These are phyloP conservation scores for Stegana nigrithorax DNA, from an alignment of 2,888 invertebrate species.

Conservation along the genomic window DNA sequence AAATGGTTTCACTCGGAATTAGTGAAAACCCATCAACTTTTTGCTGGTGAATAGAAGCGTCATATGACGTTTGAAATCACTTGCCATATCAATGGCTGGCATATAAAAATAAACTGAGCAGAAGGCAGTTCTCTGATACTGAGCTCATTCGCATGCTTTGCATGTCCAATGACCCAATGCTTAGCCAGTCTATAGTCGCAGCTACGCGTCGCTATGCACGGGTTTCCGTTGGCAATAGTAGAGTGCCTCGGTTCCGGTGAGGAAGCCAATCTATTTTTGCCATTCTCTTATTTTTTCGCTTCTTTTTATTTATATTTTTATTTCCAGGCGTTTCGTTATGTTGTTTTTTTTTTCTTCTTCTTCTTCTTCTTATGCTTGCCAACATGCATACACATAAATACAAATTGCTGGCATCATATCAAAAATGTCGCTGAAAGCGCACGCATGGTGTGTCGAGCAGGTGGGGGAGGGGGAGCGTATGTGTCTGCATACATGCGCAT, in stretches of 20 bases:
- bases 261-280: slow-evolving; percentile 7
- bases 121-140: too few relatives aligned
- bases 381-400: slow-evolving; percentile 12
- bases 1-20: too few relatives aligned
- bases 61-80: too few relatives aligned
- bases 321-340: slow-evolving; percentile 3
- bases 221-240: slow-evolving; percentile 33
- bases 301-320: neutral
- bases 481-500: slow-evolving; percentile 29
- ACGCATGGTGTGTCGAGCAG: neutral
- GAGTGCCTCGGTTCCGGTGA: slow-evolving; percentile 40
- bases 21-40: too few relatives aligned
- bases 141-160: too few relatives aligned
- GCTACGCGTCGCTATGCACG: neutral
- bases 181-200: too few relatives aligned
- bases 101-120: too few relatives aligned
- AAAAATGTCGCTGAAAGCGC: slow-evolving; percentile 9
- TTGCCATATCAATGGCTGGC: too few relatives aligned
- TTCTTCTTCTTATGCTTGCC: neutral
- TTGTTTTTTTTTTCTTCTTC: neutral
- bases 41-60: too few relatives aligned
- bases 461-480: neutral
- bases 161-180: neutral
- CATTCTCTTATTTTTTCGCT: neutral
- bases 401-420: slow-evolving; percentile 19